Base-by-base conservation (phyloP, 2,888 invertebrate species). In the Autographa pulchrina region DNA sequence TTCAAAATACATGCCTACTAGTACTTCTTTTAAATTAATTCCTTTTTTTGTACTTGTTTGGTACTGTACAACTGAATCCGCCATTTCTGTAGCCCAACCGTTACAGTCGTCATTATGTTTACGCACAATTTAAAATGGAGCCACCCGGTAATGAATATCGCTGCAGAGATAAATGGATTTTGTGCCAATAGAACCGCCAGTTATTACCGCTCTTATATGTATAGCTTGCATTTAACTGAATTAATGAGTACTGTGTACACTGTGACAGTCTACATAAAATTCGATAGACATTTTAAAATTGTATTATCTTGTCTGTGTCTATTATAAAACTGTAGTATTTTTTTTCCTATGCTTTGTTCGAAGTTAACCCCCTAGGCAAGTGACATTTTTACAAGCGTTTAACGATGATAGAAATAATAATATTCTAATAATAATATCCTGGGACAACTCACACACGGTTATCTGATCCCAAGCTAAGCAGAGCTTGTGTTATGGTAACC, bases 71-170 rank as follows among this genome's bases (percentile, higher is more conserved):
- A 5, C 4, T 7, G 3, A 8, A 35, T 2, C 48, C 83, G 80
- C 84, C 41, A 9, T 41, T 81, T 77, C 72, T 31, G 35, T 83
- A 69, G 88, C 89, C 86, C 70, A 68, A 85, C 75, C 73, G 61
- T 78, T 85, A 88, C 84, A 88, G 79, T 83, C 82, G 83, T 90
- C 90, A 90, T 91, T 90, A 91, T 86, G 88, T 91, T 92, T 89
- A 91, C 92, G 90, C 90, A 89, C 91, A 90, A 92, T 92, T 92
- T 91, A 91, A 91, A 91, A 80, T 85, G 80, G 83, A 85, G 87
- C 89, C 82, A 68, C 75, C 81, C 81, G 80, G 89, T 90, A 90
- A 91, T 91, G 90, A 91, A 91, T 89, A 89, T 86, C 82, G 83
- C 84, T 73, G 85, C 78, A 79, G 81, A 88, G 88, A 87, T 89